Conservation (phyloP, 2,888 invertebrate genomes). For the Hemithea aestivaria region DNA sequence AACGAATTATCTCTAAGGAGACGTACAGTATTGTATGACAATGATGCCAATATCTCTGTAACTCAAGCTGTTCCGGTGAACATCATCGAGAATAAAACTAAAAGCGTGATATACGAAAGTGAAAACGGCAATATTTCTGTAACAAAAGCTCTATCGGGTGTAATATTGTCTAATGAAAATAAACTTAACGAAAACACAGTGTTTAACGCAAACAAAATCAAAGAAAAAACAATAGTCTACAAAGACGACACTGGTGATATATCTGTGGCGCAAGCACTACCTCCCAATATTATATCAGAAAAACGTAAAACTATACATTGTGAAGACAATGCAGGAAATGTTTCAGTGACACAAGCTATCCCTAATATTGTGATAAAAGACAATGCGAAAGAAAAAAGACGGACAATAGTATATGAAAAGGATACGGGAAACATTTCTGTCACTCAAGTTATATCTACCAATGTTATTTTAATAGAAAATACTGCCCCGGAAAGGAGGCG, state of each 20-base stretch:
- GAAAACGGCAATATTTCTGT: slow-evolving; percentile 27
- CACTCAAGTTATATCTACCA: slow-evolving; percentile 16
- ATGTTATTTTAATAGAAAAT: slow-evolving; percentile 10
- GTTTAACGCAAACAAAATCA: too few species aligned
- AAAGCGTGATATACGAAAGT: slow-evolving; percentile 26
- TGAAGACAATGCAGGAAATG: slow-evolving; percentile 20
- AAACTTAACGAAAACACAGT: too few species aligned
- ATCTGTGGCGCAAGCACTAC: slow-evolving; percentile 19
- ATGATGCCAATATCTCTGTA: slow-evolving; percentile 30
- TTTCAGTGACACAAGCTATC: slow-evolving; percentile 27
- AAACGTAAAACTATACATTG: slow-evolving; percentile 21
- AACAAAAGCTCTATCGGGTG: slow-evolving; percentile 21
- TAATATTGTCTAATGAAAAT: slow-evolving; percentile 10
- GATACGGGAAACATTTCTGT: slow-evolving; percentile 17
- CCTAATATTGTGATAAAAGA: slow-evolving; percentile 17
- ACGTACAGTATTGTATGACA: slow-evolving; percentile 27
- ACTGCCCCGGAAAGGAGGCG: slow-evolving; percentile 11
- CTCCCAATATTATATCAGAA: slow-evolving; percentile 12
- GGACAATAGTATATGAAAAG: slow-evolving; percentile 1
- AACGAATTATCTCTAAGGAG: slow-evolving; percentile 10
- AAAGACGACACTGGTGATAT: slow-evolving; percentile 18
- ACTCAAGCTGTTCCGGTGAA: slow-evolving; percentile 30
- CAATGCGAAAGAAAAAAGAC: slow-evolving; percentile 6
- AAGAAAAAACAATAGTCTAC: slow-evolving; percentile 16
- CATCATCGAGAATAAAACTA: slow-evolving; percentile 23